phyloP scores from a whole-genome alignment of 2,797 vertebrate species.

The Danio kyathit region DNA sequence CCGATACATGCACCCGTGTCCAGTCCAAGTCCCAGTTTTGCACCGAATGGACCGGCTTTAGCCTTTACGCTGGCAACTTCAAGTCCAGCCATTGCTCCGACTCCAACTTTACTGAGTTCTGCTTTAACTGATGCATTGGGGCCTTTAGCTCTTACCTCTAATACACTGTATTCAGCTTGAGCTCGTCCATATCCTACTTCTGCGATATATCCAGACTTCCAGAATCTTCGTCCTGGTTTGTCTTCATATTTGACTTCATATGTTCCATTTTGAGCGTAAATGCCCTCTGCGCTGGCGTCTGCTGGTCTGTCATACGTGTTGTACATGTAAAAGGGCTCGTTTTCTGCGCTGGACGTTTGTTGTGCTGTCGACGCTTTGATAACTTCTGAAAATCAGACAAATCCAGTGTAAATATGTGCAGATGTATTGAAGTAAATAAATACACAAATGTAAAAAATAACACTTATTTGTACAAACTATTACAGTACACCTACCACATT shows the following conservation, averaged over 20 bases:
- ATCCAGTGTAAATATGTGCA: too few species aligned
- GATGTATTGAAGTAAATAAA: too few species aligned
- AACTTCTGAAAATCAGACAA: too few species aligned
- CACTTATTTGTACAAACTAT: too few species aligned
- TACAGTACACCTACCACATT: too few species aligned
- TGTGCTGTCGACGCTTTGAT: too few species aligned
- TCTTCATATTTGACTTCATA: fast-evolving
- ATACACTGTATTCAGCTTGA: background rate
- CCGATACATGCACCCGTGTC: conserved; percentile 19
- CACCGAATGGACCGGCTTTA: background rate
- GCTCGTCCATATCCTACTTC: conserved; percentile 31
- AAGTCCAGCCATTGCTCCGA: conserved; percentile 9
- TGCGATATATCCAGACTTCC: background rate
- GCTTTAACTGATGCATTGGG: conserved; percentile 45
- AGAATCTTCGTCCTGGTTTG: conserved; percentile 12
- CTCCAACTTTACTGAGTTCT: background rate
- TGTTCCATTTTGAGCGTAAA: too few species aligned
- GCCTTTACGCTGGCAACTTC: conserved; percentile 45
- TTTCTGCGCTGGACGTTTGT: too few species aligned
- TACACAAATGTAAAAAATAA: too few species aligned
- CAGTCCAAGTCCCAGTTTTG: background rate
- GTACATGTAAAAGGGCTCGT: too few species aligned
- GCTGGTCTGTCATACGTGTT: too few species aligned
- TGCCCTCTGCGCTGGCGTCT: too few species aligned
- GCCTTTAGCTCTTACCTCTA: conserved; percentile 32